phyloP scores from a whole-genome alignment of 2,888 invertebrate genomes.

The Brachyopa scutellaris region DNA sequence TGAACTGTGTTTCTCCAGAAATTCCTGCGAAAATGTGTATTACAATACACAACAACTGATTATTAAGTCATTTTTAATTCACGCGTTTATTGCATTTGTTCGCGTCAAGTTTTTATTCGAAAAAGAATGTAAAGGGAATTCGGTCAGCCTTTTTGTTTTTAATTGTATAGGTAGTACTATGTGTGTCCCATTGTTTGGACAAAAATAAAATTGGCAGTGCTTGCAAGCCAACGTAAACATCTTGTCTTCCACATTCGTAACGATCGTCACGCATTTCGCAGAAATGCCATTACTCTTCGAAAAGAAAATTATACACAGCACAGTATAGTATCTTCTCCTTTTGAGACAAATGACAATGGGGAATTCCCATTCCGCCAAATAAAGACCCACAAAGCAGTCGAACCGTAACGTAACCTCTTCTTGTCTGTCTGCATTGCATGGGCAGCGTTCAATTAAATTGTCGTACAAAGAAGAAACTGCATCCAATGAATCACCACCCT shows the following conservation, averaged over 20 bases:
- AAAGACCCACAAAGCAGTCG: slow-evolving; percentile 23
- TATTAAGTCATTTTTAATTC: no score
- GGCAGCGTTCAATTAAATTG: slow-evolving; percentile 61
- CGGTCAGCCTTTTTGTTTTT: slow-evolving; percentile 46
- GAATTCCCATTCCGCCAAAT: slow-evolving; percentile 56
- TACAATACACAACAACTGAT: no score
- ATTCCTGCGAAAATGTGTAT: no score
- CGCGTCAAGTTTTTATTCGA: no score
- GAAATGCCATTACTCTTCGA: slow-evolving; percentile 59
- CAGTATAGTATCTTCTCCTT: slow-evolving; percentile 12
- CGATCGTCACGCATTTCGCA: slow-evolving; percentile 50
- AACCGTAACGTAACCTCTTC: slow-evolving; percentile 22
- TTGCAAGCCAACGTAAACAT: slow-evolving; percentile 2
- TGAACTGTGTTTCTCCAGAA: no score
- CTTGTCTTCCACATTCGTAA: neutral
- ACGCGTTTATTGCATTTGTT: no score
- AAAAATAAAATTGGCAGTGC: slow-evolving; percentile 12
- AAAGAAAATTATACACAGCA: neutral
- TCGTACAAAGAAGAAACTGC: slow-evolving; percentile 43
- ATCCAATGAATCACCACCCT: slow-evolving; percentile 58
- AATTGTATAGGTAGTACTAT: no score
- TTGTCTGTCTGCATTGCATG: slow-evolving; percentile 7
- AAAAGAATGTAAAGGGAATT: no score
- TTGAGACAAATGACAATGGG: slow-evolving; percentile 29
- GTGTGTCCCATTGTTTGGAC: no score